Conservation (phyloP, 2,797 vertebrate genomes). For the Coregonus sp. region DNA sequence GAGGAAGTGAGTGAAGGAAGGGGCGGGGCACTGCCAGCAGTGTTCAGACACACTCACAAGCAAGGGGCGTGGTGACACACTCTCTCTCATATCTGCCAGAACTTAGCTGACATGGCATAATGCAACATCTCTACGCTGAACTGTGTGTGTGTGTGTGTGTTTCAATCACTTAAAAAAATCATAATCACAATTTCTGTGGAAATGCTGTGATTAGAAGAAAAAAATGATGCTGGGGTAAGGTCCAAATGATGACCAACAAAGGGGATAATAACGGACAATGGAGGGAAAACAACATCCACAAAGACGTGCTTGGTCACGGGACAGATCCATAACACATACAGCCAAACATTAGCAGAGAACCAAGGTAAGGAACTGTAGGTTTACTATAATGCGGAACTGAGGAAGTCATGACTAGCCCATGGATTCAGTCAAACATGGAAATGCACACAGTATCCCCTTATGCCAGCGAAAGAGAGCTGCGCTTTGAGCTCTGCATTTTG, state of each 20-base stretch:
- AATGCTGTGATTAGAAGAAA: not conserved
- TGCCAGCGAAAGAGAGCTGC: not conserved
- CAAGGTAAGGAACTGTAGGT: not conserved
- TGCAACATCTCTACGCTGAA: not conserved
- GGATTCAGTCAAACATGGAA: conserved; percentile 23
- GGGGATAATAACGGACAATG: conserved; percentile 2
- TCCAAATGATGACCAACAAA: conserved; percentile 10
- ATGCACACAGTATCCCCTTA: not conserved
- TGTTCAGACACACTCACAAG: conserved; percentile 34
- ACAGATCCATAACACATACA: conserved; percentile 4
- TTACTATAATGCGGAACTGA: not conserved
- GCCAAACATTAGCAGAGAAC: not conserved
- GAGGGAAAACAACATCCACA: not conserved
- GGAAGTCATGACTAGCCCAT: not conserved
- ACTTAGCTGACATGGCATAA: not conserved
- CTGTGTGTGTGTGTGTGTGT: not conserved
- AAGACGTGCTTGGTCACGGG: conserved; percentile 1
- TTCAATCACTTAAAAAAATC: not conserved
- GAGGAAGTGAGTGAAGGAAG: conserved; percentile 57
- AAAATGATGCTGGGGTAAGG: not conserved
- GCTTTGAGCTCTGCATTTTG: no score
- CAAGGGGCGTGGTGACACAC: conserved; percentile 25
- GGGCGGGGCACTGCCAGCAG: conserved; percentile 50
- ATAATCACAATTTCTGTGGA: not conserved
- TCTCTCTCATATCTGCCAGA: conserved; percentile 18